Evolutionary conservation across 2,113 vertebrate genomes (phyloP).

Genomic region (Dromas ardeola): DNA sequence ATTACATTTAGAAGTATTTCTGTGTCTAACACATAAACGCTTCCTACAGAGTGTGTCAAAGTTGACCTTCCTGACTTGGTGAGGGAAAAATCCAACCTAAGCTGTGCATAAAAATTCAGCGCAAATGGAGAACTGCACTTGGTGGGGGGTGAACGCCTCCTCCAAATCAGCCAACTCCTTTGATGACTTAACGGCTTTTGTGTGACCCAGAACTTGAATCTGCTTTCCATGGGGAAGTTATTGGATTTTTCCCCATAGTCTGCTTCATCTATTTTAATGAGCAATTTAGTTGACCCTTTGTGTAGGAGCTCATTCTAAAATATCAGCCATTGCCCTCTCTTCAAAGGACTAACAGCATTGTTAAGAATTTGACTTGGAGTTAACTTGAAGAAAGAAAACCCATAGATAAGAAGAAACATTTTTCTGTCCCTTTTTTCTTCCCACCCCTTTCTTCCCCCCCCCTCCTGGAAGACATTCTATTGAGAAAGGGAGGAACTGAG

Average conservation of each 20-base stretch:
- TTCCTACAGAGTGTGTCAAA: not conserved
- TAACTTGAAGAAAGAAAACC: not conserved
- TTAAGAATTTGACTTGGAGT: not conserved
- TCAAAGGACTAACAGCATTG: not conserved
- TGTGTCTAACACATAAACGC: not conserved
- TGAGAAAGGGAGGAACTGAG: not conserved
- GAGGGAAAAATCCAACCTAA: not conserved
- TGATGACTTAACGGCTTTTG: not conserved
- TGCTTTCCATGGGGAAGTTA: not conserved
- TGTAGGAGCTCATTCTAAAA: not conserved
- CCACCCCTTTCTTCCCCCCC: too few species aligned
- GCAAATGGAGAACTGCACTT: not conserved
- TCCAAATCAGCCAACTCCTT: not conserved
- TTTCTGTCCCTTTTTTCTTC: not conserved
- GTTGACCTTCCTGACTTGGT: not conserved
- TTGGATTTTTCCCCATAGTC: not conserved
- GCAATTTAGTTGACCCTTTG: not conserved
- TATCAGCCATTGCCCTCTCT: not conserved
- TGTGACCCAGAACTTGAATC: not conserved
- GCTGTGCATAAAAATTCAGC: not conserved
- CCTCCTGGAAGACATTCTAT: not conserved
- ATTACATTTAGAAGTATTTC: not conserved
- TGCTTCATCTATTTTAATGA: not conserved
- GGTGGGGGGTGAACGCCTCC: fast-evolving
- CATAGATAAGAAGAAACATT: not conserved